phyloP scores from a whole-genome alignment of 2,888 invertebrate species.

The Zaprionus lineosus region DNA sequence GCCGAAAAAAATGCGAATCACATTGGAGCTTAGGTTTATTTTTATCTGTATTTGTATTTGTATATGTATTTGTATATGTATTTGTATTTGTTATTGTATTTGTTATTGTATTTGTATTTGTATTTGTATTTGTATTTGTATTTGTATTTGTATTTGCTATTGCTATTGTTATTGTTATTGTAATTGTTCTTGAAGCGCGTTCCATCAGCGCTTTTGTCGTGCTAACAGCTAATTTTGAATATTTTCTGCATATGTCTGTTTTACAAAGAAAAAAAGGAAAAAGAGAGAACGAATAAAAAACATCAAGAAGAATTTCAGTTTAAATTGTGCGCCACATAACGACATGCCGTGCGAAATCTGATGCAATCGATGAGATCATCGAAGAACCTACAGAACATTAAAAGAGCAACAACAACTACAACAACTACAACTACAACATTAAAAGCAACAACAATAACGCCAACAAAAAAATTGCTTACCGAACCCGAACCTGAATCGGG shows the following conservation, averaged over 20 bases:
- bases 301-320: slow-evolving; percentile 59
- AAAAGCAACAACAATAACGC: slow-evolving; percentile 21
- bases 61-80: neutral
- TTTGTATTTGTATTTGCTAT: too few species aligned
- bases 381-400: slow-evolving; percentile 46
- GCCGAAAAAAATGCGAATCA: slow-evolving; percentile 50
- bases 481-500: slow-evolving; percentile 45
- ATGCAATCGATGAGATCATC: slow-evolving; percentile 80
- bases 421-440: slow-evolving; percentile 10
- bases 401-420: slow-evolving; percentile 26
- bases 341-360: slow-evolving; percentile 75
- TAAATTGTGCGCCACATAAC: slow-evolving; percentile 69
- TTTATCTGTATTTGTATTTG: neutral
- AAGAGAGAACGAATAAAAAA: slow-evolving; percentile 11
- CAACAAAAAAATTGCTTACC: slow-evolving; percentile 35
- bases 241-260: slow-evolving; percentile 64
- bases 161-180: too few species aligned
- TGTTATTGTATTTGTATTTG: too few species aligned
- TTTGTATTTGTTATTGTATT: neutral
- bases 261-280: slow-evolving; percentile 9
- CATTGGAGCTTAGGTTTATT: slow-evolving; percentile 22
- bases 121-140: too few species aligned
- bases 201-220: slow-evolving; percentile 52
- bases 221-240: slow-evolving; percentile 70
- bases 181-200: too few species aligned